Percentiles rank a stretch among this genome's conserved stretches.
Conservation (phyloP, 2,113 vertebrate species). For the Phalacrocorax carbo region DNA sequence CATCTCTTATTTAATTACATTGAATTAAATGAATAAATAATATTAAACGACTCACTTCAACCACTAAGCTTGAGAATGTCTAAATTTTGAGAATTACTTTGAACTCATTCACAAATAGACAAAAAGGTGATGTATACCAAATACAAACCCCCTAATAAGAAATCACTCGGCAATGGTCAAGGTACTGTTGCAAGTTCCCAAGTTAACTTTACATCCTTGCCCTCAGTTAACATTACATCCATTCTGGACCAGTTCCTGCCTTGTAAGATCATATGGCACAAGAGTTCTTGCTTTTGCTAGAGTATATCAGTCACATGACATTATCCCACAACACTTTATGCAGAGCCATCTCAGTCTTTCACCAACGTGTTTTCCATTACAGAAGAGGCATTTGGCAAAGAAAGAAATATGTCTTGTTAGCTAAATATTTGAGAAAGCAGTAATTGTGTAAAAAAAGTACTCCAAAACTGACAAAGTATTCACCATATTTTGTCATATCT, state of each 20-base stretch:
- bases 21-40: neutral
- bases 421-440: conserved; percentile 23
- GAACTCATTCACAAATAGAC: neutral
- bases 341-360: neutral
- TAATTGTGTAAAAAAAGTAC: conserved; percentile 6
- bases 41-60: neutral
- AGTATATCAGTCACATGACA: neutral
- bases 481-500: neutral
- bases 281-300: neutral
- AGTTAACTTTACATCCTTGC: neutral
- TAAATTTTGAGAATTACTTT: neutral
- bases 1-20: neutral
- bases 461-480: neutral
- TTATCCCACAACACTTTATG: neutral
- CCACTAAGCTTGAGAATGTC: neutral
- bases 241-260: conserved; percentile 5
- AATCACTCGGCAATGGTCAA: neutral
- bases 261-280: neutral
- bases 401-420: conserved; percentile 14
- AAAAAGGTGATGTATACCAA: neutral
- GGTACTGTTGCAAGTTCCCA: neutral
- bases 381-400: conserved; percentile 20
- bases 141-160: neutral
- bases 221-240: neutral
- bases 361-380: neutral